phyloP scores from a whole-genome alignment of 2,888 invertebrate species.

The Trissoscelio sp. region DNA sequence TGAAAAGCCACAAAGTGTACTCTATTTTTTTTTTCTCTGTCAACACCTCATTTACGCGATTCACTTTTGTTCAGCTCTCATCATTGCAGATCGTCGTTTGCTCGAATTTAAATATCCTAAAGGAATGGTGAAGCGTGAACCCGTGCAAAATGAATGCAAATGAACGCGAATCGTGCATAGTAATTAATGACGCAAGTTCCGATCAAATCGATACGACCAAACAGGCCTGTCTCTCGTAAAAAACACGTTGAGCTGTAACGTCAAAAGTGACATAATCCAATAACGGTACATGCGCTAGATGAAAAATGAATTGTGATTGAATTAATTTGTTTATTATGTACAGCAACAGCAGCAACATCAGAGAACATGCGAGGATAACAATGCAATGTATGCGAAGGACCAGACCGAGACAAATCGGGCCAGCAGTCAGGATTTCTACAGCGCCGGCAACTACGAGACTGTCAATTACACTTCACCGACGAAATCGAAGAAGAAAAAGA shows the following conservation, averaged over 20 bases:
- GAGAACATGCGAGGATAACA: neutral
- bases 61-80: neutral
- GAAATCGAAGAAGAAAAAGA: slow-evolving; percentile 9
- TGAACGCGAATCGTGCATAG: too few species aligned
- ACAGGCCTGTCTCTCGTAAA: too few species aligned
- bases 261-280: neutral
- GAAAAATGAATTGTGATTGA: slow-evolving; percentile 3
- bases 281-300: neutral
- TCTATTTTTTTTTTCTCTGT: too few species aligned
- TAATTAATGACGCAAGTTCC: neutral
- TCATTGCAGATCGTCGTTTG: neutral
- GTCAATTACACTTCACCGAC: neutral
- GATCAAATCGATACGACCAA: neutral
- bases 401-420: neutral
- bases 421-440: neutral
- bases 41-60: neutral
- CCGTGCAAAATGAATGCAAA: neutral
- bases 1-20: too few species aligned
- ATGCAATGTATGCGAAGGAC: neutral
- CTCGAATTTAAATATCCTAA: too few species aligned
- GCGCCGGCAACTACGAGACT: neutral
- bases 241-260: neutral
- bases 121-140: too few species aligned
- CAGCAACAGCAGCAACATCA: neutral
- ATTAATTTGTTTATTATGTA: too few species aligned